A percentile compares a stretch with the other conserved stretches of the same genome.
Conservation (phyloP, 2,888 invertebrate genomes). For the Amphimallon solstitiale region DNA sequence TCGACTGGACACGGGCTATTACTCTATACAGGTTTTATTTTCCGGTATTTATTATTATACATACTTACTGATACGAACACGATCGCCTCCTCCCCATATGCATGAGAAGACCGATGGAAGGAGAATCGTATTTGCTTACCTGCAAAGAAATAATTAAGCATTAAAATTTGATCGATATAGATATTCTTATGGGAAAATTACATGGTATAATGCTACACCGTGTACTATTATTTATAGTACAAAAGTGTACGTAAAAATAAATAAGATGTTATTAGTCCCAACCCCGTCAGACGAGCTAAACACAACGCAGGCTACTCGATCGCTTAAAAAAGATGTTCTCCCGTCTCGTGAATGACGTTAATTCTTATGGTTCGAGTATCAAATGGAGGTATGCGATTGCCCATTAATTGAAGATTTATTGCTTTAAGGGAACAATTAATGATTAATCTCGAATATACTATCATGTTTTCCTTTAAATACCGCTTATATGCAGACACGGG, state of each 20-base stretch:
- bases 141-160: conserved; percentile 13
- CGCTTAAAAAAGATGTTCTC: no score
- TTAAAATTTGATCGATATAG: conserved; percentile 12
- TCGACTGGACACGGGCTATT: conserved; percentile 2
- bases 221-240: not conserved
- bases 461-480: no score
- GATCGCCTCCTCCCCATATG: not conserved
- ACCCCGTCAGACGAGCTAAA: no score
- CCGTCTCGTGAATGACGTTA: no score
- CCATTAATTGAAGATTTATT: no score
- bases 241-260: not conserved
- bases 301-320: no score
- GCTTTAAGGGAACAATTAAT: no score
- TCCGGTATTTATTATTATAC: conserved; percentile 16
- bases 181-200: conserved; percentile 9
- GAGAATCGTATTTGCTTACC: conserved; percentile 21
- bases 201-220: not conserved
- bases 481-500: no score
- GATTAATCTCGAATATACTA: no score
- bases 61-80: conserved; percentile 18
- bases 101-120: conserved; percentile 8
- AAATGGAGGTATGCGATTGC: no score
- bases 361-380: no score
- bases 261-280: no score
- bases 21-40: not conserved